Percentiles rank a stretch among this genome's conserved stretches.
phyloP scores from a whole-genome alignment of 2,797 vertebrate species.

The Ceyx erithaca region DNA sequence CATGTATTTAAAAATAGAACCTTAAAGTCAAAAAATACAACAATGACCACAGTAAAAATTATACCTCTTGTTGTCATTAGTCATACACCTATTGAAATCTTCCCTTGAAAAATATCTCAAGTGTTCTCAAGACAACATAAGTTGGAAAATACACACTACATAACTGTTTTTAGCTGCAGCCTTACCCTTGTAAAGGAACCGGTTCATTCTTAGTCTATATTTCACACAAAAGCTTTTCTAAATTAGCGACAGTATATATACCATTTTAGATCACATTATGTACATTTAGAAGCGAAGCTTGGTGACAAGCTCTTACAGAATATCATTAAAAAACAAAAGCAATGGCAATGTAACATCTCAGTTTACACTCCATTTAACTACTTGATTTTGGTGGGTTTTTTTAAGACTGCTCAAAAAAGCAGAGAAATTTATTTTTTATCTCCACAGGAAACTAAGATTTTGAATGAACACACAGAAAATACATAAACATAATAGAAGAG shows the following conservation, averaged over 20 bases:
- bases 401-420: neutral
- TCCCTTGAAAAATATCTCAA: neutral
- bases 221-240: neutral
- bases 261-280: neutral
- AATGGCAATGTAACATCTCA: neutral
- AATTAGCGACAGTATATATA: neutral
- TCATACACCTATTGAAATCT: neutral
- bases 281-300: neutral
- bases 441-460: neutral
- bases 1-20: neutral
- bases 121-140: neutral
- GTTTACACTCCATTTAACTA: neutral
- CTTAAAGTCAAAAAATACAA: neutral
- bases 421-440: neutral
- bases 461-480: neutral
- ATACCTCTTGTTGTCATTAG: neutral
- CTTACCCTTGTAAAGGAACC: neutral
- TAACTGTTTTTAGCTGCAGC: neutral
- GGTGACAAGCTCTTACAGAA: neutral
- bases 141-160: neutral
- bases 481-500: neutral
- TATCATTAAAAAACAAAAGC: neutral
- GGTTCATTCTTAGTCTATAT: neutral
- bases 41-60: neutral
- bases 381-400: neutral